These are phyloP conservation scores for Pocillopora meandrina DNA, from an alignment of 92 coral and sea anemone species.

Conservation along the genomic window DNA sequence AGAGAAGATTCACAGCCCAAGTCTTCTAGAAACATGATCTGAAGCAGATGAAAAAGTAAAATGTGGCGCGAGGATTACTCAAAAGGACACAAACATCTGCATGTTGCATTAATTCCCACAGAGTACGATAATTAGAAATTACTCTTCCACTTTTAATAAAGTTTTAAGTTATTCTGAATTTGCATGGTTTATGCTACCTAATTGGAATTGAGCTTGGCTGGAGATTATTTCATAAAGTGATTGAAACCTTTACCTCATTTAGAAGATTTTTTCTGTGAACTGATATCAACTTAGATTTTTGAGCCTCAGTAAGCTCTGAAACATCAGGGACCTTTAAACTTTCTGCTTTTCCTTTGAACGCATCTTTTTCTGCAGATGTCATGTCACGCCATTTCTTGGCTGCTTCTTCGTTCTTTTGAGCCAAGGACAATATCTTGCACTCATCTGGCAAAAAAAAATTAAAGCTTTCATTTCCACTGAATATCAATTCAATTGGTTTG, in stretches of 20 bases:
- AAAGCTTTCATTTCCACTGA: background rate
- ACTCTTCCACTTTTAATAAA: background rate
- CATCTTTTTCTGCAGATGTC: constrained; percentile 51
- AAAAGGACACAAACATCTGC: constrained; percentile 1
- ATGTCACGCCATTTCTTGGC: constrained; percentile 51
- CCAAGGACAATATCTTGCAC: constrained; percentile 50
- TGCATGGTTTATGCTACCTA: background rate
- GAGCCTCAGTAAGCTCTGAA: constrained; percentile 49
- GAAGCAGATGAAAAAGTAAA: constrained; percentile 7
- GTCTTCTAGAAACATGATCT: constrained; percentile 55
- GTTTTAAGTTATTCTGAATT: background rate
- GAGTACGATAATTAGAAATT: too few species aligned
- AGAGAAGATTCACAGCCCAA: constrained; percentile 52
- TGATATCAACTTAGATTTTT: constrained; percentile 45
- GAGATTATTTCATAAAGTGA: background rate
- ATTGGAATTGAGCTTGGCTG: constrained; percentile 6
- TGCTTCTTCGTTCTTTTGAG: constrained; percentile 48
- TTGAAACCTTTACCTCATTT: constrained; percentile 48
- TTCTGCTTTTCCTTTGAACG: constrained; percentile 48
- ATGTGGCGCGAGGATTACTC: background rate
- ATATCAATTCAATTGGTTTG: constrained; percentile 5
- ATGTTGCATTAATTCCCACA: too few species aligned
- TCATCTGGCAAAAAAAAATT: constrained; percentile 38
- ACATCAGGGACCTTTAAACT: constrained; percentile 53
- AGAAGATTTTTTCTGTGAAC: constrained; percentile 51